These are phyloP conservation scores for Sphaerolaimus hirsutus DNA, from an alignment of 2,888 invertebrate species.

Conservation along the genomic window DNA sequence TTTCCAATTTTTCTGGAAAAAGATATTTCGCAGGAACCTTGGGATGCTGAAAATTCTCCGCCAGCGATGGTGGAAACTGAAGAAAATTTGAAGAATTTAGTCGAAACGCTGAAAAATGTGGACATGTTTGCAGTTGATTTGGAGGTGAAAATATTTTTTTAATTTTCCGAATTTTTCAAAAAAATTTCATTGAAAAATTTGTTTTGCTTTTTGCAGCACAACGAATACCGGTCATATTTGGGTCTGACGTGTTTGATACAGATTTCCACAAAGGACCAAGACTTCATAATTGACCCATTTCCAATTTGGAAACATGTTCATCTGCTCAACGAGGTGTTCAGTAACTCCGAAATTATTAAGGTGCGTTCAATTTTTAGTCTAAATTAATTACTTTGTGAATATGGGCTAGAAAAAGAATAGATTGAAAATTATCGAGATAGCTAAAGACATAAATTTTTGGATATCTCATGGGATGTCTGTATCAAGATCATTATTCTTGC, in stretches of 20 bases:
- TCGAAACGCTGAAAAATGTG: conserved; percentile 42
- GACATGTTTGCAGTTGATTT: conserved; percentile 64
- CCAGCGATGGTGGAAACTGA: too few relatives aligned
- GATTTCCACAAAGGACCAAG: conserved; percentile 50
- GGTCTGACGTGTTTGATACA: conserved; percentile 88
- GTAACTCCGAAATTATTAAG: conserved; percentile 65
- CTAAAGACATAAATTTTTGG: too few relatives aligned
- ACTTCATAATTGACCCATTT: conserved; percentile 71
- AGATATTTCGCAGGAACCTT: too few relatives aligned
- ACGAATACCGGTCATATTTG: conserved; percentile 66
- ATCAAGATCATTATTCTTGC: too few relatives aligned
- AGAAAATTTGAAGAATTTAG: too few relatives aligned
- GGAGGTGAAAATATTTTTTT: conserved; percentile 21
- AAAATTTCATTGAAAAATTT: not conserved
- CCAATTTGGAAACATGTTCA: conserved; percentile 54
- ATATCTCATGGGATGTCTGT: too few relatives aligned
- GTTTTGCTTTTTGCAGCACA: conserved; percentile 40
- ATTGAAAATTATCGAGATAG: too few relatives aligned
- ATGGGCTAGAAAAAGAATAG: too few relatives aligned
- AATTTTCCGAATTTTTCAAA: not conserved
- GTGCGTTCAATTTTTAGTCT: conserved; percentile 34
- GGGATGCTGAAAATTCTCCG: too few relatives aligned
- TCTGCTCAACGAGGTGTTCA: conserved; percentile 60
- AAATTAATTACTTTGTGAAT: too few relatives aligned
- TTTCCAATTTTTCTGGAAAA: too few relatives aligned